These are phyloP conservation scores for Tauraco hartlaubi DNA, from an alignment of 2,797 vertebrate species.

Conservation along the genomic window DNA sequence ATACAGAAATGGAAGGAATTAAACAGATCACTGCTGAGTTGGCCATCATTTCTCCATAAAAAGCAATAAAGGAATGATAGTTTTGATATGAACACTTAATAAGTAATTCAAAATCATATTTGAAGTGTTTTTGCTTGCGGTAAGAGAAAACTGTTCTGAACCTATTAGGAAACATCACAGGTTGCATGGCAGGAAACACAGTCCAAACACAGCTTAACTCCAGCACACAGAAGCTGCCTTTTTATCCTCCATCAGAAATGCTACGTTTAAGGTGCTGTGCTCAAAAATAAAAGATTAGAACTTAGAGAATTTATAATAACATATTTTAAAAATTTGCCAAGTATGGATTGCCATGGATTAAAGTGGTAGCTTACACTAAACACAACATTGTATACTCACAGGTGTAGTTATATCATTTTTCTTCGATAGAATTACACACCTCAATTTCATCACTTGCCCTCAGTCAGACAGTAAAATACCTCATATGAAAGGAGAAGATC, in stretches of 20 bases:
- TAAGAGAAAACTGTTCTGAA: background rate
- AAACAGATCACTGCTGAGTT: background rate
- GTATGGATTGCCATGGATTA: background rate
- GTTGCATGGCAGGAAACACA: background rate
- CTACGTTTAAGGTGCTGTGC: background rate
- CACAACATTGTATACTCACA: background rate
- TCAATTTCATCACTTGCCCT: background rate
- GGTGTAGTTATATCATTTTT: background rate
- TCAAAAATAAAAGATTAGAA: background rate
- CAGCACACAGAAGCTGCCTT: background rate
- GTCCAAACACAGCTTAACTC: background rate
- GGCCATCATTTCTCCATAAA: background rate
- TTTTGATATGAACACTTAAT: background rate
- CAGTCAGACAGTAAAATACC: background rate
- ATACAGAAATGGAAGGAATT: background rate
- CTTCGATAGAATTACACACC: background rate
- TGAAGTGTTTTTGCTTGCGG: background rate
- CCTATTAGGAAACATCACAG: background rate
- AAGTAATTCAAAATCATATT: background rate
- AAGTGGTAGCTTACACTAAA: background rate
- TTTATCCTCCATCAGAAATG: background rate
- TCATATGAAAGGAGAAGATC: background rate
- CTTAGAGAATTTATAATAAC: background rate
- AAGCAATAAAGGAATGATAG: background rate
- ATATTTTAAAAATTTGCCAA: background rate